Evolutionary conservation across 2,888 invertebrate species (phyloP), one percentile per base, ranked within the genome.

Genomic region (Heliconius ethilla): DNA sequence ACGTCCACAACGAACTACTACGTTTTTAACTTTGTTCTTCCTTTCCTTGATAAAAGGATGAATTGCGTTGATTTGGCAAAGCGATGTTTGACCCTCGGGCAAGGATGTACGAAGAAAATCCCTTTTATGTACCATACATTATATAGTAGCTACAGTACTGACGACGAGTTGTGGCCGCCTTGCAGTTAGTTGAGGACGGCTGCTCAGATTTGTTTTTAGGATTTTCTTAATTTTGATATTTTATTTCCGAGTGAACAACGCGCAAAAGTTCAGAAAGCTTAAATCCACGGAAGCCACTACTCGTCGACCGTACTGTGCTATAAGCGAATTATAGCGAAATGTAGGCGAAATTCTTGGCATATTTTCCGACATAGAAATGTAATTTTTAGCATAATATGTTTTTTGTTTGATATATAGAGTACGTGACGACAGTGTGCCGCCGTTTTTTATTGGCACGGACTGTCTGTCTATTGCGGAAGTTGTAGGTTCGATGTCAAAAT

Each of bases 71-170:
- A 79, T 79, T 77, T 73, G 72, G 72, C 63, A 80, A 55, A 75
- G 75, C 67, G 62, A 59, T 74, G 78, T 78, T 75, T 78, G 79
- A 81, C 81, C 81, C 81, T 74, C 37, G 66, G 81, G 78, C 73
- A 29, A 55, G 51, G 70, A 33, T 69, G 27, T 29, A 78, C 69
- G 76, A 76, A 78, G 74, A 74, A 77, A 78, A 70, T 65, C 76
- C 75, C 73, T 74, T 74, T 67, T 74, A 55, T 73, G 37, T 70
- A 55, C 66, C 40, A 29, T 73, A 59, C 40, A 62, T 63, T 72
- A 72, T 72, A 6, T 59, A 72, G 37, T 72, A 37, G 72, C 37
- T 37, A 55, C 22, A 59, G 55, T 59, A 59, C 59, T 22, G 10
- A 4, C 11, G n/a, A n/a, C 59, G 59, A 59, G 1, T 59, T 10